Base-by-base conservation (phyloP, 2,113 vertebrate genomes). In the Pterocles burchelli region DNA sequence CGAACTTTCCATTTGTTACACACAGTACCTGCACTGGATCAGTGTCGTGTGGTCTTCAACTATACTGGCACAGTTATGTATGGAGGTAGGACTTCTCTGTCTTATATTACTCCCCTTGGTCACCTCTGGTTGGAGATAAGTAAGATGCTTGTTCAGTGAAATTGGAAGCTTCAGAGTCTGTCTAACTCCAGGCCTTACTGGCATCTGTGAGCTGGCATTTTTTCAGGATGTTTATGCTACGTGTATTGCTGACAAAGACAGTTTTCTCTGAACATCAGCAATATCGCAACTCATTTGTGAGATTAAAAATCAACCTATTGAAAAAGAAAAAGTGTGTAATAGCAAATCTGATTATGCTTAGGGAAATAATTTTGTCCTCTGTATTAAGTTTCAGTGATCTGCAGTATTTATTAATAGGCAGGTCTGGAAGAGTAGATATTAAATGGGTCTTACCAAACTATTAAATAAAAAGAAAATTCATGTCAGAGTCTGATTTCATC, bases 21-120 rank as follows among this genome's bases (percentile, higher is more conserved):
- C 95, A 99, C 99, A 1, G 99, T 99, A 48, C 99, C 99, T 54
- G 99, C 99, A 17, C 97, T 99, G 95, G 99, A 99, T 98, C 99
- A 99, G 97, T 99, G 99, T 95, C 98, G 99, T n/a, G 99, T 99
- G n/a, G 99, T 99, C 59, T 99, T 99, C 97, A 99, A 99, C 97
- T 99, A 99, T 94, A 99, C 98, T 0, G 99, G 99, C 88, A 99
- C 99, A 1, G 99, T 99, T 92, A 99, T 99, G 98, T 99, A 99
- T 89, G 99, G 99, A 98, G 99, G 99, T 99, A 98, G 98, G 93
- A 59, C 24, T 55, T 54, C 38, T 51, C 65, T 41, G 36, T 52
- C 43, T 89, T 24, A 3, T 4, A 8, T 86, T 65, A 17, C 65
- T 88, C 11, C 68, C 22, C 22, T 75, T 49, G 33, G 5, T 88